Conservation (phyloP, 2,797 vertebrate species). For the Coracias cyanogaster region DNA sequence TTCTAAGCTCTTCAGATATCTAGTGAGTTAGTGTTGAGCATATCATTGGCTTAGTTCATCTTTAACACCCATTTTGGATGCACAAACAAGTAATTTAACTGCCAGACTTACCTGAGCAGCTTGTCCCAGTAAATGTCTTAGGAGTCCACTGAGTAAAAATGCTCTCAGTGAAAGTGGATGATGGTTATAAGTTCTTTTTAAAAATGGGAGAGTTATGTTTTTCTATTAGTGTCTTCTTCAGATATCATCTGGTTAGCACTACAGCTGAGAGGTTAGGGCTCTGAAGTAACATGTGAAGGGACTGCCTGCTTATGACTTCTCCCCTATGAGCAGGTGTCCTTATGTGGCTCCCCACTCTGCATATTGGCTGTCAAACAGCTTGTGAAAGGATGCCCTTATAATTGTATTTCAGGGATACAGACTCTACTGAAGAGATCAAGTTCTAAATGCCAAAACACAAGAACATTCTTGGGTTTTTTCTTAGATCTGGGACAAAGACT, state of each 20-base stretch:
- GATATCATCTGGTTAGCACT: background rate
- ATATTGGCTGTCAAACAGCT: background rate
- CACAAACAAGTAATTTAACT: background rate
- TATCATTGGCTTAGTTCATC: accelerated
- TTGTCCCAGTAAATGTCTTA: background rate
- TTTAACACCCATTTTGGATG: background rate
- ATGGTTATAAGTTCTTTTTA: accelerated
- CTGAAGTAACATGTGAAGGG: background rate
- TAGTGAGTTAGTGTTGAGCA: background rate
- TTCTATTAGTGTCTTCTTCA: background rate
- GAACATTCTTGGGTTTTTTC: background rate
- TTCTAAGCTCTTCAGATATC: background rate
- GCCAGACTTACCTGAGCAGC: background rate
- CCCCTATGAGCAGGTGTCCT: background rate
- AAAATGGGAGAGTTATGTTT: background rate
- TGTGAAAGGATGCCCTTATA: background rate
- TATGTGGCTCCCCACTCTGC: accelerated
- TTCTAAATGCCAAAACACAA: background rate
- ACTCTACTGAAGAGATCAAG: background rate
- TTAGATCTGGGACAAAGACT: background rate
- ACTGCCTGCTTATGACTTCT: background rate
- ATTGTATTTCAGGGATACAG: background rate
- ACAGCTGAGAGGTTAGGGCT: background rate
- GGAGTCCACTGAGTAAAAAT: background rate
- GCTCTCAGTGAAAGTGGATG: background rate